Evolutionary conservation across 2,797 vertebrate genomes (phyloP), one percentile per base, ranked within the genome.

Genomic region (Apogon hyalosoma): DNA sequence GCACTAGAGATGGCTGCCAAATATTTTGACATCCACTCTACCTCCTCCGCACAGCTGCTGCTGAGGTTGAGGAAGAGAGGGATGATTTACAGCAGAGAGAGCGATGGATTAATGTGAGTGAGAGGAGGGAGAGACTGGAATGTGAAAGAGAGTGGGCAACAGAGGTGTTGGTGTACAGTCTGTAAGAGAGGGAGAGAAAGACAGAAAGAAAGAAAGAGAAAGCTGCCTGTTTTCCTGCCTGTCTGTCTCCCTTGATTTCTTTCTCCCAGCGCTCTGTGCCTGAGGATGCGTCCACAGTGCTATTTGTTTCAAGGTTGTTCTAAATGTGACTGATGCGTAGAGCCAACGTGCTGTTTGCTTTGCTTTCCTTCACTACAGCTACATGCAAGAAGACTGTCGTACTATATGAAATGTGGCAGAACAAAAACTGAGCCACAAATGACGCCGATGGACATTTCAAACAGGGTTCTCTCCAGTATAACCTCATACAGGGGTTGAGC

Each of bases 11-110:
- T 86, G 84, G 90, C 87, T 91, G 89, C 90, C 91, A 92, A 92
- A 90, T 91, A 89, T 91, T 90, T 91, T 92, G 88, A 92, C 88
- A 89, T 91, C 81, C 85, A 87, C 83, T 85, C 88, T 85, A 62
- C 89, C 86, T 88, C 88, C 91, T 87, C 88, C 81, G 47, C 89
- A 84, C 90, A 91, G 87, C 88, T 90, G 88, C 78, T 81, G 81
- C 85, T 84, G 83, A 88, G 85, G 76, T 85, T 75, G 77, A 82
- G 76, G 69, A 82, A 90, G 79, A 86, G 84, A 78, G 69, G 75
- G 73, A 85, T 87, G 88, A 84, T 89, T 89, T 90, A 83, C 76
- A 72, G 82, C 52, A 1, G 65, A 71, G 74, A 62, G 68, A 61
- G 63, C 74, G 74, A 85, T 79, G 75, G 82, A 90, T 87, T 88